Evolutionary conservation across 2,888 invertebrate species (phyloP).

Genomic region (Acheta domesticus): DNA sequence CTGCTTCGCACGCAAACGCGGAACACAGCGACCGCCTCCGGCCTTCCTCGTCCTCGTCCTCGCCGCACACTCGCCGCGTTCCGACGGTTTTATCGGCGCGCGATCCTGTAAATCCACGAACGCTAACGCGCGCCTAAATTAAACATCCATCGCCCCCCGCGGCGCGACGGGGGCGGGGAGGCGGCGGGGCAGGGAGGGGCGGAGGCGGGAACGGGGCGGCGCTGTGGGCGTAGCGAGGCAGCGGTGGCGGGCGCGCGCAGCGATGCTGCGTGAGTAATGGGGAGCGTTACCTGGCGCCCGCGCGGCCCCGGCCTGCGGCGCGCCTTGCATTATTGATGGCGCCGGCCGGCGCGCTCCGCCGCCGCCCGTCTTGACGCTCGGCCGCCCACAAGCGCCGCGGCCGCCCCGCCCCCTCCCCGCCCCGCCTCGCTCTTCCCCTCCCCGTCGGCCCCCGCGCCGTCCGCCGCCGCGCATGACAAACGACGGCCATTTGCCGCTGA

Average conservation of each 20-base stretch:
- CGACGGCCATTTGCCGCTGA: neutral
- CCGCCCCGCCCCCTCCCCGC: neutral
- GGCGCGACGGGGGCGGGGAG: neutral
- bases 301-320: neutral
- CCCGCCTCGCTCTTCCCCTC: neutral
- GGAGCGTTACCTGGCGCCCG: neutral
- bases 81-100: neutral
- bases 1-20: too few species aligned
- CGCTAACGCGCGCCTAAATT: neutral
- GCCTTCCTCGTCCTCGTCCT: too few species aligned
- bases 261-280: constrained; percentile 2
- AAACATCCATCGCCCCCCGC: neutral
- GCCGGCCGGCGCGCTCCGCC: neutral
- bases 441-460: neutral
- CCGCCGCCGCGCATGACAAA: neutral
- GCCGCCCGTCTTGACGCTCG: neutral
- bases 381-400: neutral
- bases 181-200: neutral
- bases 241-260: neutral
- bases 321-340: constrained; percentile 5
- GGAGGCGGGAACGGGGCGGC: too few species aligned
- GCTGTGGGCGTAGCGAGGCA: neutral
- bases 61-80: too few species aligned
- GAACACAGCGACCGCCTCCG: too few species aligned
- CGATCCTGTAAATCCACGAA: neutral